These are phyloP conservation scores for Heptranchias perlo DNA, from an alignment of 2,113 vertebrate species.

Conservation along the genomic window DNA sequence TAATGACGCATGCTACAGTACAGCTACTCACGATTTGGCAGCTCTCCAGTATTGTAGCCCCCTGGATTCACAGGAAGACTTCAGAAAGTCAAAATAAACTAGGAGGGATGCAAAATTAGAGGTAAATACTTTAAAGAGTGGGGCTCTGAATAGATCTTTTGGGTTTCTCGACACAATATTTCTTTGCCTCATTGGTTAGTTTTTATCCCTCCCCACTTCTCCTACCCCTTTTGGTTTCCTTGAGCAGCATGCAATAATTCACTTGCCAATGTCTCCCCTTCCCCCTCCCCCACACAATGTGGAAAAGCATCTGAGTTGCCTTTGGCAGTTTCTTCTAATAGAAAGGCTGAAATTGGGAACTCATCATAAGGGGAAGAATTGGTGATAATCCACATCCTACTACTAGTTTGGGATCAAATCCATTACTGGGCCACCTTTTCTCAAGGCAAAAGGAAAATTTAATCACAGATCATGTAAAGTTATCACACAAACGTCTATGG, in stretches of 20 bases:
- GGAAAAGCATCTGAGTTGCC: background rate
- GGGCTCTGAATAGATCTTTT: background rate
- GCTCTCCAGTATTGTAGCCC: background rate
- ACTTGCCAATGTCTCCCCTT: background rate
- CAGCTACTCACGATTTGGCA: background rate
- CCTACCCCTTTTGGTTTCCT: no score
- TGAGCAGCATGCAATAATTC: background rate
- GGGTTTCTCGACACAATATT: no score
- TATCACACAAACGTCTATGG: background rate
- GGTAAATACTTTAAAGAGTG: background rate
- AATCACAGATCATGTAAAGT: background rate
- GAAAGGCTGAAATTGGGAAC: background rate
- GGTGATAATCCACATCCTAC: background rate
- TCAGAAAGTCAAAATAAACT: background rate
- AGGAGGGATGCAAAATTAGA: background rate
- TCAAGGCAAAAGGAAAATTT: background rate
- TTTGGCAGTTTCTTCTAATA: background rate
- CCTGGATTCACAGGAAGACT: background rate
- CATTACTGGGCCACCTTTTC: background rate
- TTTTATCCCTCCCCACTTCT: no score
- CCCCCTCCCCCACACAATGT: background rate
- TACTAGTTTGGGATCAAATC: background rate
- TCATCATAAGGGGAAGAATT: no score
- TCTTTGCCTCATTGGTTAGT: no score
- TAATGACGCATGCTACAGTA: background rate